Evolutionary conservation across 2,113 vertebrate genomes (phyloP).

Genomic region (Gavia stellata): DNA sequence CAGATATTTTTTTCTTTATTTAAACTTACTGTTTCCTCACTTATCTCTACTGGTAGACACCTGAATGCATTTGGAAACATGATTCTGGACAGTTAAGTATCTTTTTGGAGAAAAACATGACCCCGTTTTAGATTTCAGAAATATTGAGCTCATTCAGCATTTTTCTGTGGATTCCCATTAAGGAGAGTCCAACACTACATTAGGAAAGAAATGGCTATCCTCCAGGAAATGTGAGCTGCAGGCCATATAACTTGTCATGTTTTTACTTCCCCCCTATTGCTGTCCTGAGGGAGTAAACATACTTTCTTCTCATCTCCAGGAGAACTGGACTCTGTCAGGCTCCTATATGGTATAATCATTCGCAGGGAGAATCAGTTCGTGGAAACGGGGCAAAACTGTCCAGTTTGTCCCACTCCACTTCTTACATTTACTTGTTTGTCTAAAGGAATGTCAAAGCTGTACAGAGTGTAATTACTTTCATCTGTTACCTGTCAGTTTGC

Average conservation of each 20-base stretch:
- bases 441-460: background rate
- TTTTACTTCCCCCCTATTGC: background rate
- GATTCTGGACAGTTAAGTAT: background rate
- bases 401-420: background rate
- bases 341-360: background rate
- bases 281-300: accelerated
- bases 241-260: accelerated
- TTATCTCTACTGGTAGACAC: background rate
- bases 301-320: background rate
- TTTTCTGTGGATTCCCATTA: background rate
- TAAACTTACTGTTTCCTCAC: background rate
- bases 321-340: background rate
- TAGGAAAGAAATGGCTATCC: background rate
- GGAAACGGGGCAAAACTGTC: background rate
- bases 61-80: background rate
- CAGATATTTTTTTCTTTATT: background rate
- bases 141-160: background rate
- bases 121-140: background rate
- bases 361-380: background rate
- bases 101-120: background rate
- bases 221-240: background rate
- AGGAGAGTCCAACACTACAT: background rate
- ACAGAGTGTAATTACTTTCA: background rate
- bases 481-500: background rate
- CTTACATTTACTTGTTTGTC: background rate